Base-by-base conservation (phyloP, 2,797 vertebrate species). In the Hyperoplus lanceolatus region DNA sequence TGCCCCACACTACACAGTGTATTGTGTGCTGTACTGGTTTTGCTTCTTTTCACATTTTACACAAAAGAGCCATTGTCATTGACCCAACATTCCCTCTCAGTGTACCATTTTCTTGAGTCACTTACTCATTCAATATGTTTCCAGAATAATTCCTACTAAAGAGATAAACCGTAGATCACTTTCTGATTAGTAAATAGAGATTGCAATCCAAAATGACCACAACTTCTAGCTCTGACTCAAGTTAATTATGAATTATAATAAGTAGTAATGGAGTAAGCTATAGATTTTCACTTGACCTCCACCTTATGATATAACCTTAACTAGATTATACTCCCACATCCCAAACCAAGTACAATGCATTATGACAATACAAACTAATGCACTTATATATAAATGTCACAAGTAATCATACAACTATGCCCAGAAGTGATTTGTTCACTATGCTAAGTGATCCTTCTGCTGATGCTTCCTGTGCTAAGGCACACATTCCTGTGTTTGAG, bases 41-140 rank as follows among this genome's bases (percentile, higher is more conserved):
- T 58, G 43, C 13, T 75, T 36, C 51, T 65, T 38, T 60, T 62
- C 75, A 89, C 67, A 72, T 87, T 81, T 73, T 68, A 79, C 72
- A 82, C 60, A 81, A 73, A 59, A 58, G 61, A 79, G 60, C 46
- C 66, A 14, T 72, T 21, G 54, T 84, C 77, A 77, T 71, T 77
- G 72, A 89, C 57, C 71, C 39, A 80, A 53, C 64, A 78, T 70
- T 80, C 14, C 68, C 49, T 53, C 12, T 77, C 39, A 29, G 48
- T 81, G 55, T 55, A 0, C 0, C 53, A 70, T 75, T 76, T 58
- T 56, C 21, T 48, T 62, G 58, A 56, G 42, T 82, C 68, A 67
- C 64, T 80, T 66, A 38, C 55, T 74, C 13, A 21, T 68, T 54
- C 15, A 54, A 7, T 73, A 61, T 55, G 51, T 58, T 71, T 68